These are phyloP conservation scores for Felis catus DNA, from an alignment of 2,113 vertebrate species.

Conservation along the genomic window DNA sequence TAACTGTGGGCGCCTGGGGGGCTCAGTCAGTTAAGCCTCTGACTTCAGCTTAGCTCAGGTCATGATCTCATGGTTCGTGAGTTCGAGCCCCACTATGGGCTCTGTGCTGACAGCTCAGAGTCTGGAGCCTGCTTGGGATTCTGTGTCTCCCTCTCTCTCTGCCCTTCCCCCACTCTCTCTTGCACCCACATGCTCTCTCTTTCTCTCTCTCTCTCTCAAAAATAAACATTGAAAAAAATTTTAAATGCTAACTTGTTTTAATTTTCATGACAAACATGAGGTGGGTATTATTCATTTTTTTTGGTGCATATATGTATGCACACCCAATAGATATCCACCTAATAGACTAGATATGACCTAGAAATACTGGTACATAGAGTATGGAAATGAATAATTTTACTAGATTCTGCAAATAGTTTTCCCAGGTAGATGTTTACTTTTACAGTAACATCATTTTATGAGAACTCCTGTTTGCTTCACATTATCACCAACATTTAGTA, in stretches of 20 bases:
- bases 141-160: no score
- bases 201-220: no score
- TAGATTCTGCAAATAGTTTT: neutral
- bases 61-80: no score
- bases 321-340: neutral
- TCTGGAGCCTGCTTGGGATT: no score
- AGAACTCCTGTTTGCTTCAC: neutral
- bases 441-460: neutral
- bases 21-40: no score
- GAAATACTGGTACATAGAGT: neutral
- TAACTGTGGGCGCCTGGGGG: neutral
- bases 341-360: neutral
- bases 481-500: neutral
- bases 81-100: no score
- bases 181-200: no score
- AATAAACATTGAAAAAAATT: no score
- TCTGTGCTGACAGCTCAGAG: no score
- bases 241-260: neutral
- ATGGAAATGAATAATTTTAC: neutral
- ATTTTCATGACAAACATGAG: neutral
- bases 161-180: no score
- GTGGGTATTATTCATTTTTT: neutral
- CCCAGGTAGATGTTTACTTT: neutral
- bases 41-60: no score
- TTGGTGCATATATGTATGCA: neutral